Base-by-base conservation (phyloP, 2,113 vertebrate genomes). In the Castor canadensis region DNA sequence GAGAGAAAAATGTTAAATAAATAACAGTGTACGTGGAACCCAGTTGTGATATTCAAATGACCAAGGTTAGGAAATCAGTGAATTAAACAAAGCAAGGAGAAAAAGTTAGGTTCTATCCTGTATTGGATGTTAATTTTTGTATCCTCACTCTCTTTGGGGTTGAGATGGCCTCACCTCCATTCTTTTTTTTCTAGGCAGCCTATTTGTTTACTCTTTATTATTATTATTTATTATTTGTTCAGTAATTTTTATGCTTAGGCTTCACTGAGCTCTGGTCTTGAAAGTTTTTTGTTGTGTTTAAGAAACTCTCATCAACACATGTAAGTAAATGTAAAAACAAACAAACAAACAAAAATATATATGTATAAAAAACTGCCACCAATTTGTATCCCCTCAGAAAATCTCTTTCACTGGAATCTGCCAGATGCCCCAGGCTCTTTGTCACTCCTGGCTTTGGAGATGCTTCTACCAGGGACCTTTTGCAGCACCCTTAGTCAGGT, bases 391-490 rank as follows among this genome's bases (percentile, higher is more conserved):
- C 75, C 40, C 49, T 81, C 32, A 24, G 76, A 64, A 80, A 71
- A 47, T 72, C 30, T 94, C 40, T 90, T 95, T 76, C 38, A 47
- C 58, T 88, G 67, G 75, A 82, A 92, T 79, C 76, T 89, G 69
- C 49, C 60, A 40, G 62, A 43, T 52, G 30, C 64, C 24, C 77
- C 0, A 3, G 28, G 35, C n/a, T 80, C 58, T 35, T 60, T 89
- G 83, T 89, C 84, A 76, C 54, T 24, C 47, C 56, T 64, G 60
- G 49, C 81, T 43, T 79, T 13, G 52, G 35, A 77, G 66, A 11
- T 24, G 1, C 6, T 56, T 72, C 38, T 81, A 71, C 87, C 67
- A 62, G 45, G 58, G n/a, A 26, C 10, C 6, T 91, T 60, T 17
- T 56, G 16, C 4, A 16, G 45, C 3, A 76, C 16, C 38, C 73